phyloP scores from a whole-genome alignment of 2,797 vertebrate genomes.

The Petrocephalus schoutedeni region DNA sequence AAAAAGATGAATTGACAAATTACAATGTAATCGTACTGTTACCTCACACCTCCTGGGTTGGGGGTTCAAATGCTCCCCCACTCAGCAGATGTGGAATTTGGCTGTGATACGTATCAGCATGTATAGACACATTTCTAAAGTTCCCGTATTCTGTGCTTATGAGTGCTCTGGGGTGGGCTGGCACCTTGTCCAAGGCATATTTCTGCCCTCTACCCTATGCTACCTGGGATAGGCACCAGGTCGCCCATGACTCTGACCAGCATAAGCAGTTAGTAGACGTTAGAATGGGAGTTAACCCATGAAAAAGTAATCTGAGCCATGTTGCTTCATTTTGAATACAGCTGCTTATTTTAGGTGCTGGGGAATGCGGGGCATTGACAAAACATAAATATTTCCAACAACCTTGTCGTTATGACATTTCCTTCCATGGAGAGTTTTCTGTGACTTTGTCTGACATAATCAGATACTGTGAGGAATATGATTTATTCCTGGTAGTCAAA shows the following conservation, averaged over 20 bases:
- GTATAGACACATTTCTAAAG: background rate
- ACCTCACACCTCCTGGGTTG: background rate
- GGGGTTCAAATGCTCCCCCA: background rate
- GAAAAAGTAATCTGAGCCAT: background rate
- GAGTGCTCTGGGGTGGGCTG: background rate
- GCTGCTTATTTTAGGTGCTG: background rate
- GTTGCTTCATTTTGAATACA: background rate
- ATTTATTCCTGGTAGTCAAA: background rate
- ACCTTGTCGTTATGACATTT: background rate
- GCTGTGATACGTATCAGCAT: background rate
- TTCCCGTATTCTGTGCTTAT: background rate
- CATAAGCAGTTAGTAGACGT: background rate
- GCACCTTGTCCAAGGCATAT: background rate
- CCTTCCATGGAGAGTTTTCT: background rate
- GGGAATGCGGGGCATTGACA: background rate
- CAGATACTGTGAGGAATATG: background rate
- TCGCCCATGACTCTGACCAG: background rate
- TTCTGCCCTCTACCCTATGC: background rate
- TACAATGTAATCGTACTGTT: background rate
- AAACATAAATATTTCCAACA: constrained; percentile 2
- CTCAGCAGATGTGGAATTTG: background rate
- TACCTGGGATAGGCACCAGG: background rate
- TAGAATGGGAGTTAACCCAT: background rate
- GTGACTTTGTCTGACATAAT: background rate
- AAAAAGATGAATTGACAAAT: background rate